Base-by-base conservation (phyloP, 2,113 vertebrate genomes). In the Ochotona princeps region DNA sequence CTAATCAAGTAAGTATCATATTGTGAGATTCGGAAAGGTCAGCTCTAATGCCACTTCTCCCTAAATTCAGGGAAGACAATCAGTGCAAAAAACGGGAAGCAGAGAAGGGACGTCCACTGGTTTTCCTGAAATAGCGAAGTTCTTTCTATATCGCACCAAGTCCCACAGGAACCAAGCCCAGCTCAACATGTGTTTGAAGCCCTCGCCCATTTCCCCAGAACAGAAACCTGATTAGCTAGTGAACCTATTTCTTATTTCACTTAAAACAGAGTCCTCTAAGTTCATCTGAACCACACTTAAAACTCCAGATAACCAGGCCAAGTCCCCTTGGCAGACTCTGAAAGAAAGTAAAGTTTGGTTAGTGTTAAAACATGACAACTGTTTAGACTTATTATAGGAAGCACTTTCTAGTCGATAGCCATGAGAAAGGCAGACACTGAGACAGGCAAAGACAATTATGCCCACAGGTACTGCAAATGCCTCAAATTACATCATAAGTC, bases 61-160 rank as follows among this genome's bases (percentile, higher is more conserved):
- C 28, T 87, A 87, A 96, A 84, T 92, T 73, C 60, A 90, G 93
- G 86, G 49, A 92, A 95, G 80, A 90, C 86, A 95, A 95, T 94
- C 76, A 94, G 73, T 47, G 93, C 83, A 96, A 85, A 89, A 96
- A 92, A 97, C 85, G 80, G 91, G 80, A 94, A 96, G 65, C 78
- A 92, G 91, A 94, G 74, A 90, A 92, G 91, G 91, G 57, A 96
- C 92, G 69, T 91, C 92, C 83, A 89, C 89, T 93, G 76, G 87
- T 89, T 95, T 83, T 95, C 83, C n/a, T n/a, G 28, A 93, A 90
- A 90, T 65, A 94, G 84, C 70, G 82, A 92, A 93, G 70, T 80
- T 91, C 89, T 91, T 80, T 90, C 89, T 92, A n/a, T 74, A 70
- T n/a, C 88, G 67, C 25, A 90, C 26, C 2, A 8, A 90, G 87